These are phyloP conservation scores for Camelus dromedarius DNA, from an alignment of 2,113 vertebrate genomes.

Conservation along the genomic window DNA sequence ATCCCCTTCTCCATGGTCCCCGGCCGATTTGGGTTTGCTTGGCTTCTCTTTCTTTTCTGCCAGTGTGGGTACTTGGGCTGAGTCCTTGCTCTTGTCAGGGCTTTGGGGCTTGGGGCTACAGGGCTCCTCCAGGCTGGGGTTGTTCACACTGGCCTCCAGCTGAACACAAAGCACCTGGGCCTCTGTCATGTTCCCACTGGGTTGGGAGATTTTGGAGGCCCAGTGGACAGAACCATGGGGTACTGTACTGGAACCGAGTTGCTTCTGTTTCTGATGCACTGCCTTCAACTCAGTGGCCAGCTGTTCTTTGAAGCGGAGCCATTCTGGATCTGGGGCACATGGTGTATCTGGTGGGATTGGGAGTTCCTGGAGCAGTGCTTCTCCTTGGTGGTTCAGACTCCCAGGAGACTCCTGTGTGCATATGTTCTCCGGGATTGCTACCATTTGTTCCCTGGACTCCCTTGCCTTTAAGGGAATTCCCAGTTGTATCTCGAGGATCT, in stretches of 20 bases:
- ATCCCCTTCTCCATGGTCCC: conserved; percentile 52
- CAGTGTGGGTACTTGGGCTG: not conserved
- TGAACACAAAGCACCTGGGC: conserved; percentile 54
- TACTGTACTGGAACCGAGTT: not conserved
- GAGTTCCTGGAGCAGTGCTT: not conserved
- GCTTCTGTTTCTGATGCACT: not conserved
- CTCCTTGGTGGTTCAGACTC: not conserved
- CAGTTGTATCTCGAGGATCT: not conserved
- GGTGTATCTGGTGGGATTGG: not conserved
- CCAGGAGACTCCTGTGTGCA: not conserved
- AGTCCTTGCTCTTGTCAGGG: not conserved
- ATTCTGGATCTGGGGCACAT: not conserved
- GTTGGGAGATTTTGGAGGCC: not conserved
- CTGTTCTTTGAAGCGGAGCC: not conserved
- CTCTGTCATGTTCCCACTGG: not conserved
- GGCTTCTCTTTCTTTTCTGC: not conserved
- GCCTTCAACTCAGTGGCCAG: not conserved
- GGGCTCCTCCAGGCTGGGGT: not conserved
- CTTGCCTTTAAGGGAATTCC: not conserved
- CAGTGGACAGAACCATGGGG: not conserved
- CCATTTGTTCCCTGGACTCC: not conserved
- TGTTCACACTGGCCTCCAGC: not conserved
- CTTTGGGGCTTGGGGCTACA: not conserved
- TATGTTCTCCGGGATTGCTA: not conserved
- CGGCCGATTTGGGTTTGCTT: not conserved